phyloP scores from a whole-genome alignment of 1,140 invertebrate species.

The Trachymyrmex cornetzi region DNA sequence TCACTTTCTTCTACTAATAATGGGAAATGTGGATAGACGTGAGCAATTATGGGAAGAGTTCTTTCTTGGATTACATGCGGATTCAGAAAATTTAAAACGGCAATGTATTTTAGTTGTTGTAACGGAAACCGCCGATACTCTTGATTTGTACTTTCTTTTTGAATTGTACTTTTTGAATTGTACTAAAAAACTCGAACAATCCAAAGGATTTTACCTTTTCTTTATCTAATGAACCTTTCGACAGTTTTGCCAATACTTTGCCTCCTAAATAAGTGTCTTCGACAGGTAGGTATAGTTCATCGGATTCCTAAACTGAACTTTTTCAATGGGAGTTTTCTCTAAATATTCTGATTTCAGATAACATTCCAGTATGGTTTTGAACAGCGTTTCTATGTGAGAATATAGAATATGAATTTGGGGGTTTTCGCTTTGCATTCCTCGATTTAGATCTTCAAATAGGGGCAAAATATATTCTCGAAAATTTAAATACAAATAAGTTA shows the following conservation, averaged over 20 bases:
- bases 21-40: neutral
- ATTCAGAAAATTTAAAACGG: neutral
- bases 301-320: neutral
- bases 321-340: conserved; percentile 5
- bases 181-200: neutral
- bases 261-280: conserved; percentile 12
- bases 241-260: neutral
- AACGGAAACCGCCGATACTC: neutral
- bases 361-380: conserved; percentile 4
- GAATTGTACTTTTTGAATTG: too few relatives aligned
- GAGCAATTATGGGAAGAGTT: neutral
- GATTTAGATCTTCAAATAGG: neutral
- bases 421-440: conserved; percentile 7
- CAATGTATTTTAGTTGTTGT: neutral
- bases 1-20: conserved; percentile 7
- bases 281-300: neutral
- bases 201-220: neutral
- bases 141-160: neutral
- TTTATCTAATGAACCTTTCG: neutral
- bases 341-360: neutral
- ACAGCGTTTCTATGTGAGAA: neutral
- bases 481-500: conserved; percentile 13
- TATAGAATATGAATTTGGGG: neutral
- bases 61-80: neutral
- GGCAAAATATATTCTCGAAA: conserved; percentile 11